Base-by-base conservation (phyloP, 2,797 vertebrate genomes). In the Acrossocheilus fasciatus region DNA sequence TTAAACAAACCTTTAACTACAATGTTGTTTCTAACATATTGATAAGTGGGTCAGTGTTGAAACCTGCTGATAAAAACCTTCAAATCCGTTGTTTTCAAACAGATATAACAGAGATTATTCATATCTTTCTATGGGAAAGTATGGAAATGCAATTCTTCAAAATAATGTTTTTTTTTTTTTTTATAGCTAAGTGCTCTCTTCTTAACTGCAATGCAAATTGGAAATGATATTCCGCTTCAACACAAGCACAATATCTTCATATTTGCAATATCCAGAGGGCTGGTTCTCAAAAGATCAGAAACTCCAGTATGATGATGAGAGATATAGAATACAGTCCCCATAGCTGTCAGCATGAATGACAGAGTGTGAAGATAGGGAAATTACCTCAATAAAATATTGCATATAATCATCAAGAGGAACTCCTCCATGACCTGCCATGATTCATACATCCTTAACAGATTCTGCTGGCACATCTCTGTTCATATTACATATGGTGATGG, bases 361-460 rank as follows among this genome's bases (percentile, higher is more conserved):
- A 81, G 81, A 85, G 39, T 59, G 54, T 78, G 73, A 70, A 76
- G 50, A 69, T 8, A 69, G 66, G 75, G 36, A 82, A 79, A 84
- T 86, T 84, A 76, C 83, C 54, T 74, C 39, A 84, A 85, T 86
- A 75, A 84, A 84, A 87, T 62, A 86, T 74, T 64, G 73, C 82
- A 74, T 9, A 47, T 74, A 59, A 82, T 81, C 72, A 72, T 78
- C 59, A 74, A 57, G 52, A 39, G 83, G 54, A 85, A 78, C 72
- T 73, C 62, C 54, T 86, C 52, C 23, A 68, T 76, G 77, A 52
- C 50, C 68, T 3, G 45, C 78, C 66, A 47, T 92, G 91, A 93
- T 91, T 92, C 91, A 92, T 88, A 74, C 66, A 66, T 76, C 74
- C 81, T 89, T 70, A 52, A 79, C 68, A 54, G 73, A 79, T 84